A percentile compares a stretch with the other conserved stretches of the same genome.
Evolutionary conservation across 2,113 vertebrate species (phyloP).

Genomic region (Baryphthengus martii): DNA sequence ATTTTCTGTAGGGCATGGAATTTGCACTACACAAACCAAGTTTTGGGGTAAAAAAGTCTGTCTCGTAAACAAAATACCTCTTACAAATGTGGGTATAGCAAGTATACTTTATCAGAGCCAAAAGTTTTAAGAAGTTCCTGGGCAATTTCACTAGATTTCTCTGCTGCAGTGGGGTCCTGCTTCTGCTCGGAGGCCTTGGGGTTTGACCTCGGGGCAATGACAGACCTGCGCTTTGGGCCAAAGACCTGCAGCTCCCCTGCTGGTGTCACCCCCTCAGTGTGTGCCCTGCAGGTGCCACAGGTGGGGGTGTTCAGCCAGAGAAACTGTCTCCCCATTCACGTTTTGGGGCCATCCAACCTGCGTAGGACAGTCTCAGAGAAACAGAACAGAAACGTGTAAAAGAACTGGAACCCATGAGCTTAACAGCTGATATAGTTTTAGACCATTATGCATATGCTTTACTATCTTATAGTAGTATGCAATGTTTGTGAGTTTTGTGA

Average conservation of each 20-base stretch:
- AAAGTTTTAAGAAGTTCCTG: neutral
- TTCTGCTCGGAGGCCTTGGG: neutral
- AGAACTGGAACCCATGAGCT: neutral
- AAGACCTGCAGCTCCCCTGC: neutral
- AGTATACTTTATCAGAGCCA: neutral
- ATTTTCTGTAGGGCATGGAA: neutral
- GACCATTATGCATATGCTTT: neutral
- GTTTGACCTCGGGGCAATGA: rapidly evolving
- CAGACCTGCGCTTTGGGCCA: neutral
- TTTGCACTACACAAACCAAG: neutral
- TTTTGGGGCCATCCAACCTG: neutral
- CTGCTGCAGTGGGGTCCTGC: neutral
- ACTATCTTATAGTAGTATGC: neutral
- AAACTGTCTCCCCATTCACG: neutral
- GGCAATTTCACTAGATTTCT: neutral
- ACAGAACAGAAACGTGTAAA: neutral
- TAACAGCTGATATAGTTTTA: neutral
- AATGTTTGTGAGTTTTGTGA: neutral
- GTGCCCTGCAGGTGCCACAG: neutral
- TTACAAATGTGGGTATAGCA: neutral
- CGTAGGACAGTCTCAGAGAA: neutral
- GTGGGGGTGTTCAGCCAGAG: neutral
- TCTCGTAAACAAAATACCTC: neutral
- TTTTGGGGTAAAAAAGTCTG: neutral
- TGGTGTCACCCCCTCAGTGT: neutral